phyloP scores from a whole-genome alignment of 2,113 vertebrate genomes.

The Conger conger region DNA sequence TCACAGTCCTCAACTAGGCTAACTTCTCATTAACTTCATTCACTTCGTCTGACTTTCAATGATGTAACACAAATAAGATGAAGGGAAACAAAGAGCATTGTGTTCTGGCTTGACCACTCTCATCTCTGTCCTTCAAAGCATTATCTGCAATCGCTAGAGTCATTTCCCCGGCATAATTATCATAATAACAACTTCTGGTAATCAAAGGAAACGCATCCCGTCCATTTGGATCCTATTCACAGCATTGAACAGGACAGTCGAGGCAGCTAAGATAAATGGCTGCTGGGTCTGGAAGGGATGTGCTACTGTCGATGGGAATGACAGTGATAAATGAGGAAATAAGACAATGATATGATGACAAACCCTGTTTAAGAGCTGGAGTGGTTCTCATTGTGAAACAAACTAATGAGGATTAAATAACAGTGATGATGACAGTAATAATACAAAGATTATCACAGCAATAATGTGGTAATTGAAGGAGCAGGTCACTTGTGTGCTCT shows the following conservation, averaged over 20 bases:
- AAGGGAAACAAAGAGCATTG: not conserved
- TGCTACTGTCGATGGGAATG: not conserved
- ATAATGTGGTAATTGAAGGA: not conserved
- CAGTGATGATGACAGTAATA: not conserved
- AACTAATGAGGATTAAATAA: not conserved
- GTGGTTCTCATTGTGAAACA: not conserved
- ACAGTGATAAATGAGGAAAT: slow-evolving; percentile 25
- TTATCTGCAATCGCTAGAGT: not conserved
- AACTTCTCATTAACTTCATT: not conserved
- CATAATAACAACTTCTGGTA: slow-evolving; percentile 24
- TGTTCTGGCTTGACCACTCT: not conserved
- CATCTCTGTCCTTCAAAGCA: not conserved
- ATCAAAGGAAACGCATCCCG: slow-evolving; percentile 1
- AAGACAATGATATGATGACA: not conserved
- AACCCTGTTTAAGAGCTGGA: not conserved
- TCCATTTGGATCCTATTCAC: not conserved
- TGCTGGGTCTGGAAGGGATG: not conserved
- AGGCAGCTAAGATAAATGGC: not conserved
- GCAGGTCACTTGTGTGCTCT: not conserved
- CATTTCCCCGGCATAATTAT: slow-evolving; percentile 22
- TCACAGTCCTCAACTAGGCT: no score
- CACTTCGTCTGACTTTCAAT: not conserved
- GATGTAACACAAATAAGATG: not conserved
- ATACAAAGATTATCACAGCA: not conserved
- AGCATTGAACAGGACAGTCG: not conserved